Evolutionary conservation across 2,113 vertebrate genomes (phyloP).

Genomic region (Chaetodon trifascialis): DNA sequence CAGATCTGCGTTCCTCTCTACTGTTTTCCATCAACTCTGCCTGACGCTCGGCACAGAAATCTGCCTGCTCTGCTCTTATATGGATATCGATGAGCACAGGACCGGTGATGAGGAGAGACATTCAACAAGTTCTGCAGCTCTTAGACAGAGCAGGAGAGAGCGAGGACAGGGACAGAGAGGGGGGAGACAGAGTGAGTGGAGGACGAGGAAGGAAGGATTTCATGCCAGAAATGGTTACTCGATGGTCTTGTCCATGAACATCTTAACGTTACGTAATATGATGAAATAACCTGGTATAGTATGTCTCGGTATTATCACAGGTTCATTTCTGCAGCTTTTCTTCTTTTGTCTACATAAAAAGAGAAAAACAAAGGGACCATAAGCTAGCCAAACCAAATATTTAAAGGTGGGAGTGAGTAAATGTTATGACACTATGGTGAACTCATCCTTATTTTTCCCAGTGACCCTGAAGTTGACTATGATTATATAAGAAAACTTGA

Average conservation of each 20-base stretch:
- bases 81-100: slow-evolving; percentile 64
- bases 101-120: slow-evolving; percentile 19
- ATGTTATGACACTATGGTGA: neutral
- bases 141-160: neutral
- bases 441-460: neutral
- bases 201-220: slow-evolving; percentile 7
- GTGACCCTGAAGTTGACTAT: neutral
- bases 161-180: neutral
- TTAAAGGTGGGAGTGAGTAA: neutral
- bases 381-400: neutral
- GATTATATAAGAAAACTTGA: neutral
- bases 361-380: neutral
- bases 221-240: slow-evolving; percentile 32
- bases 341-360: neutral
- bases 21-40: slow-evolving; percentile 64
- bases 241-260: slow-evolving; percentile 5
- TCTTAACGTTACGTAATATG: slow-evolving; percentile 23
- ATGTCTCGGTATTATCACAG: neutral
- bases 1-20: slow-evolving; percentile 55
- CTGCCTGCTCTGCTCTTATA: slow-evolving; percentile 76
- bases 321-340: neutral
- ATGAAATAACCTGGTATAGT: neutral
- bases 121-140: slow-evolving; percentile 27
- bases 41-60: slow-evolving; percentile 48
- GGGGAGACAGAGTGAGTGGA: neutral